A percentile compares a stretch with the other conserved stretches of the same genome.
These are phyloP conservation scores for Stictocephala bisonia DNA, from an alignment of 2,888 invertebrate genomes.

Conservation along the genomic window DNA sequence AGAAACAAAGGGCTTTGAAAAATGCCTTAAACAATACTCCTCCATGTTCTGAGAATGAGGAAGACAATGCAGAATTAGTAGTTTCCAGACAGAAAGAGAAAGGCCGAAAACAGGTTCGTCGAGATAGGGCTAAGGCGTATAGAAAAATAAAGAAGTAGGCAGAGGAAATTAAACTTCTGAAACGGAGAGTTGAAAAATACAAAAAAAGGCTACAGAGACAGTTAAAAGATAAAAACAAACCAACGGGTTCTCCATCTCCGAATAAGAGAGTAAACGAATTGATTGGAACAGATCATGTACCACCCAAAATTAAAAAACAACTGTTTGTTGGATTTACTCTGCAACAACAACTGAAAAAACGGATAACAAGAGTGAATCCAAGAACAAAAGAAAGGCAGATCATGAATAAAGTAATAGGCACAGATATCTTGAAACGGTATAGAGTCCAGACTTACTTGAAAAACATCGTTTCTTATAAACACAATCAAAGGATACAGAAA, in stretches of 20 bases:
- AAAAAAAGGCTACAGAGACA: too few relatives aligned
- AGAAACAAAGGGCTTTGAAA: not conserved
- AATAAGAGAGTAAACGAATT: not conserved
- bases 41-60: too few relatives aligned
- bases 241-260: too few relatives aligned
- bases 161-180: too few relatives aligned
- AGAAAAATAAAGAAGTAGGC: too few relatives aligned
- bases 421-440: slow-evolving; percentile 18
- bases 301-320: slow-evolving; percentile 21
- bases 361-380: not conserved
- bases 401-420: slow-evolving; percentile 16
- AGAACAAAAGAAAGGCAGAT: slow-evolving; percentile 19
- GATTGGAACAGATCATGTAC: slow-evolving; percentile 1
- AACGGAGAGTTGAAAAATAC: too few relatives aligned
- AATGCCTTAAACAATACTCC: too few relatives aligned
- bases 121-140: too few relatives aligned
- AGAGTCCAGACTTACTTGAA: slow-evolving; percentile 9
- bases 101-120: too few relatives aligned
- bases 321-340: slow-evolving; percentile 9
- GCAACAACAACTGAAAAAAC: slow-evolving; percentile 6
- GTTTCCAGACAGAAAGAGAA: too few relatives aligned
- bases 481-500: not conserved
- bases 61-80: too few relatives aligned
- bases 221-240: too few relatives aligned
- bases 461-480: not conserved